Evolutionary conservation across 2,113 vertebrate species (phyloP), one percentile per base, ranked within the genome.

Genomic region (Taxidea taxus): DNA sequence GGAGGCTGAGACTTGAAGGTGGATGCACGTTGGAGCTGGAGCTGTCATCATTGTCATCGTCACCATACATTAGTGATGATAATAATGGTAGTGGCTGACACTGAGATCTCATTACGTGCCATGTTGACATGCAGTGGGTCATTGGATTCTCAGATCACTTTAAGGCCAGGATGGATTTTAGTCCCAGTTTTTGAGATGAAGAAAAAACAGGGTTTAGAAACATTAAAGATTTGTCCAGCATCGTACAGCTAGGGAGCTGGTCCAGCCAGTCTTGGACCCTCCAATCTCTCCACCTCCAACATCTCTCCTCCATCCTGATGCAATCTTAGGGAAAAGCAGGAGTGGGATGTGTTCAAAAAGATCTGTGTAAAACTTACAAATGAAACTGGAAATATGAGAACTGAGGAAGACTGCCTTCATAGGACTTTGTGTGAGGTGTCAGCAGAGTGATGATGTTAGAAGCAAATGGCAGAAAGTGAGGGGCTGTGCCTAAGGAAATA

Each of bases 271-370:
- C 37, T 31, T 60, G 11, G 47, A 72, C n/a, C 42, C 4, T n/a
- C 20, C 8, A 2, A 0, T 58, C 11, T 14, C 20, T 94, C 37
- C 68, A 13, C 37, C 20, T 70, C 3, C 12, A 49, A 4, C 39
- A 4, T 7, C 1, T 0, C 4, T 66, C 3, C 5, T 78, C 6
- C 21, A 16, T 56, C 20, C 62, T 64, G 37, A 8, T 21, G 4
- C 3, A 64, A 1, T 29, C 21, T 62, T 83, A 39, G 25, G 77
- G 31, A 87, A 77, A 54, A 14, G 14, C 85, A 42, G 58, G 14
- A 44, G 6, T n/a, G 56, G 11, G 13, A 39, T 11, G 2, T 37
- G 29, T 84, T 75, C 51, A 51, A 14, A 25, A 80, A 54, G 29
- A 3, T 3, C 27, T 42, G 0, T 16, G 27, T 89, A 37, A 84